A percentile compares a stretch with the other conserved stretches of the same genome.
These are phyloP conservation scores for Mythimna albipuncta DNA, from an alignment of 2,888 invertebrate genomes.

Conservation along the genomic window DNA sequence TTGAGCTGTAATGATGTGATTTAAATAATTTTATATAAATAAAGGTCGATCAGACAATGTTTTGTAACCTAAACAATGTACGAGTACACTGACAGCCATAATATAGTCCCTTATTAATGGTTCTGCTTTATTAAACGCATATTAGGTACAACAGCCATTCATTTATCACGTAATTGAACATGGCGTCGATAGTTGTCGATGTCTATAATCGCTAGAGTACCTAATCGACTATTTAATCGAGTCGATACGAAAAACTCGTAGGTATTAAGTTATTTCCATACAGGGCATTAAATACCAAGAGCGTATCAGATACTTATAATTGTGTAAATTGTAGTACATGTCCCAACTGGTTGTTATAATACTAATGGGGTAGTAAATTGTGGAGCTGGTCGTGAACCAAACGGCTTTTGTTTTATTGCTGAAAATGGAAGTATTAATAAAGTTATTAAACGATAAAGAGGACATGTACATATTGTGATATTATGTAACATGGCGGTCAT, in stretches of 20 bases:
- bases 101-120: background rate
- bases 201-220: constrained; percentile 19
- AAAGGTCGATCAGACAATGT: background rate
- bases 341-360: constrained; percentile 15
- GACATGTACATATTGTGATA: no score
- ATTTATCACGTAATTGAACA: constrained; percentile 37
- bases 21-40: no score
- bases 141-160: background rate
- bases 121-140: background rate
- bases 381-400: constrained; percentile 9
- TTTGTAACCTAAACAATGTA: background rate
- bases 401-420: constrained; percentile 20
- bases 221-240: constrained; percentile 45
- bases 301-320: constrained; percentile 37
- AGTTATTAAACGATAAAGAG: constrained; percentile 17
- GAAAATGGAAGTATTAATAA: constrained; percentile 22
- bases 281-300: constrained; percentile 12
- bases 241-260: constrained; percentile 22
- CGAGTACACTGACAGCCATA: no score
- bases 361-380: constrained; percentile 24
- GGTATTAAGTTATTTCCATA: constrained; percentile 48
- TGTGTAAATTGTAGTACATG: constrained; percentile 29
- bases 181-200: constrained; percentile 26
- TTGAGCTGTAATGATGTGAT: no score
- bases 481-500: no score